Base-by-base conservation (phyloP, 2,888 invertebrate genomes). In the Hetaerina titia region DNA sequence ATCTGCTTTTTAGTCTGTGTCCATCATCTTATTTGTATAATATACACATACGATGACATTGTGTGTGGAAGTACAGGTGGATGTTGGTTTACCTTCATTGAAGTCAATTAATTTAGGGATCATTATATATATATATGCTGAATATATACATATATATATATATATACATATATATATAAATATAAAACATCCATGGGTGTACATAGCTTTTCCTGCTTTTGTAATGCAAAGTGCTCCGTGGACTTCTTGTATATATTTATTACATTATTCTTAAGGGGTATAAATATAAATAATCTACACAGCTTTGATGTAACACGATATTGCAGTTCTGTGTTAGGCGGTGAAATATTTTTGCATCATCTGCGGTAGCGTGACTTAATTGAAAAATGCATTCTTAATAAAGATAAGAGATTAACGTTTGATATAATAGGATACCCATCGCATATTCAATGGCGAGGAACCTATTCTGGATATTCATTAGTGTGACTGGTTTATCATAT, bases 51-150 rank as follows among this genome's bases (percentile, higher is more conserved):
- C 92, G 69, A 64, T 69, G 60, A 58, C 63, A 90, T 97, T 97
- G 95, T 95, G 96, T 96, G 95, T 95, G 89, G 95, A 95, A 95
- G 95, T 96, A 97, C 96, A 96, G 96, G 97, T 97, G 97, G 98
- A 97, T 97, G 97, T 97, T 97, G 92, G 92, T 98, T 98, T 98
- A 98, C 98, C 95, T 95, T 95, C 95, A 95, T 95, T 95, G 95
- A 95, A 95, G 98, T 98, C 98, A 98, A 98, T 98, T 98, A 98
- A 97, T 98, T 97, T 98, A 98, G 98, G 98, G 98, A 98, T 98
- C 98, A 98, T 98, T 97, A 96, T 97, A 96, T 96, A 97, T 97
- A 97, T 97, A 97, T 96, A n/a, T 56, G 56, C 92, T 56, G 17
- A 22, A 13, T 74, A n/a, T 69, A 56, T 89, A 89, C 63, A 64